phyloP scores from a whole-genome alignment of 2,888 invertebrate genomes.

The Incurvaria masculella region DNA sequence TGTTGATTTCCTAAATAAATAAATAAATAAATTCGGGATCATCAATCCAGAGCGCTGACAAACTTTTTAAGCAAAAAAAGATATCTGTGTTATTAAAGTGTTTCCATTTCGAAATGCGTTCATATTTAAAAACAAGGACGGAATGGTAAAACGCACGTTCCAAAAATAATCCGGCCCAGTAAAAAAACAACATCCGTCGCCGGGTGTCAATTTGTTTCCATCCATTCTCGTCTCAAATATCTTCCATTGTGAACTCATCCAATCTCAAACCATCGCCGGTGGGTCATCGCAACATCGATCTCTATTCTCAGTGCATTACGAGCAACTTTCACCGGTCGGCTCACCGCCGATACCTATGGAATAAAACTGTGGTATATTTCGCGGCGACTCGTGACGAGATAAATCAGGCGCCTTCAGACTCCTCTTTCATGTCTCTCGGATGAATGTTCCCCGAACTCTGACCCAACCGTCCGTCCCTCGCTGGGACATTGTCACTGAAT shows the following conservation, averaged over 20 bases:
- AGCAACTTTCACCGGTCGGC: neutral
- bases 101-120: too few species aligned
- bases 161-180: too few species aligned
- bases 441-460: neutral
- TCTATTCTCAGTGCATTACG: neutral
- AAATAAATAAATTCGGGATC: too few species aligned
- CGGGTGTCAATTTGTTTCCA: neutral
- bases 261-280: neutral
- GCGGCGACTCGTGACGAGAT: neutral
- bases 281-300: neutral
- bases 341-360: too few species aligned
- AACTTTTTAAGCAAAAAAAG: too few species aligned
- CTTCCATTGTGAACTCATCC: neutral
- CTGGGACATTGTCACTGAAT: neutral
- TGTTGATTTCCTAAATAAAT: too few species aligned
- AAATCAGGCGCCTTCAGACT: neutral
- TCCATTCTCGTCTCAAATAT: neutral
- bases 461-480: neutral
- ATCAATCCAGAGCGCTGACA: too few species aligned
- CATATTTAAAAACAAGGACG: too few species aligned
- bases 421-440: neutral
- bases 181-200: neutral
- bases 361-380: neutral
- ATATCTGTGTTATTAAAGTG: too few species aligned
- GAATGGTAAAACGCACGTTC: too few species aligned